Conservation (phyloP, 2,113 vertebrate species). For the Platysteira castanea region DNA sequence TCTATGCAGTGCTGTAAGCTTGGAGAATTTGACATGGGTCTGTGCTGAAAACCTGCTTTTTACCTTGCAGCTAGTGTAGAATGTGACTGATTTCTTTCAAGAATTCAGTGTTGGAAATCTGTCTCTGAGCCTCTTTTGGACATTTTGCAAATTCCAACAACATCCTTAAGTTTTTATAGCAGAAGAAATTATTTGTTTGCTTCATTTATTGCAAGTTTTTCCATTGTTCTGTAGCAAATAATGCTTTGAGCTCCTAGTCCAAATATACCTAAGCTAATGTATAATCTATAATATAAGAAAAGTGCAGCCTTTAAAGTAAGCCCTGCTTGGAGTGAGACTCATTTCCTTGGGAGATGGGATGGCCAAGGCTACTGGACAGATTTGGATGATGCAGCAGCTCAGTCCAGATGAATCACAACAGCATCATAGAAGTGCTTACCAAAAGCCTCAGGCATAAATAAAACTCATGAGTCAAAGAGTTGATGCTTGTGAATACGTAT, state of each 20-base stretch:
- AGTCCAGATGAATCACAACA: neutral
- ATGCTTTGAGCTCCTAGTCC: neutral
- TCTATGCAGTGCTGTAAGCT: neutral
- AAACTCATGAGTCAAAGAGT: neutral
- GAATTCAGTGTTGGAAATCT: neutral
- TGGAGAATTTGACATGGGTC: neutral
- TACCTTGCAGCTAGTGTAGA: neutral
- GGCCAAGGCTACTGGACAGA: neutral
- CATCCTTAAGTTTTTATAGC: neutral
- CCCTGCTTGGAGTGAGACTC: neutral
- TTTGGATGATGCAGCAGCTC: neutral
- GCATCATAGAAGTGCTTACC: neutral
- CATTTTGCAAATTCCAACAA: neutral
- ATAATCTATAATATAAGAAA: neutral
- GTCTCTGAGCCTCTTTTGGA: neutral
- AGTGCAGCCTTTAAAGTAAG: neutral
- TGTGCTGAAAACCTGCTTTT: neutral
- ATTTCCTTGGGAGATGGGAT: neutral
- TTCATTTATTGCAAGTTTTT: neutral
- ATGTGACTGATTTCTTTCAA: neutral
- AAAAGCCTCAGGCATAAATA: neutral
- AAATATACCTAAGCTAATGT: neutral
- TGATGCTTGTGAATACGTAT: neutral
- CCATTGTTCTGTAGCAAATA: neutral
- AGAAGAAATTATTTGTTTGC: neutral